phyloP scores from a whole-genome alignment of 2,113 vertebrate species.

The Chaetura pelagica region DNA sequence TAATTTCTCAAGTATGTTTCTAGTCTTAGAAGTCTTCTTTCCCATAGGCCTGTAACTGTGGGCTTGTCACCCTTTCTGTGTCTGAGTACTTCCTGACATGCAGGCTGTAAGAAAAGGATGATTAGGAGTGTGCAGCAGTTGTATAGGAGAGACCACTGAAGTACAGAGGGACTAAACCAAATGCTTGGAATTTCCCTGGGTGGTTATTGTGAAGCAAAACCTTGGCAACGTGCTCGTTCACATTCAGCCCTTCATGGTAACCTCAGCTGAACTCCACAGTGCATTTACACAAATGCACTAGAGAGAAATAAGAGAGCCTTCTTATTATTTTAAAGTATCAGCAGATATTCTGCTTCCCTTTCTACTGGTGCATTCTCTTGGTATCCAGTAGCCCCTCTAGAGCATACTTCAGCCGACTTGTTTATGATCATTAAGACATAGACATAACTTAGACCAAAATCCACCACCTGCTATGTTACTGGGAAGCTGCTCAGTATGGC shows the following conservation, averaged over 20 bases:
- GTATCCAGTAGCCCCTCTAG: background rate
- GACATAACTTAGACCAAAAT: background rate
- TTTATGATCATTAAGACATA: background rate
- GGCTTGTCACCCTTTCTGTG: background rate
- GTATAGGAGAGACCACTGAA: background rate
- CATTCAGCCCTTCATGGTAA: background rate
- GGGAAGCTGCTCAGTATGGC: background rate
- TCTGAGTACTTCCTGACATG: background rate
- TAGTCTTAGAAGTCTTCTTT: background rate
- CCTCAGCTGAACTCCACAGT: background rate
- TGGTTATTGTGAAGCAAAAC: background rate
- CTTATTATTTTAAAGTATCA: background rate
- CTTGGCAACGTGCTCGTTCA: background rate
- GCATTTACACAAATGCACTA: background rate
- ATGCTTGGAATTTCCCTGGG: background rate
- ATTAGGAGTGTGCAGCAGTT: background rate
- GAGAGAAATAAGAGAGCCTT: background rate
- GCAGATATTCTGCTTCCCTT: background rate
- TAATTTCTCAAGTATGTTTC: background rate
- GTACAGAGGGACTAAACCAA: background rate
- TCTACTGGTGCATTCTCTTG: background rate
- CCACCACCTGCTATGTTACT: background rate
- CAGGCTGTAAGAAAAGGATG: background rate
- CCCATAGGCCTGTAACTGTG: fast-evolving
- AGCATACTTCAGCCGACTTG: background rate